A percentile compares a stretch with the other conserved stretches of the same genome.
These are phyloP conservation scores for Leuciscus idus DNA, from an alignment of 2,113 vertebrate genomes.

Conservation along the genomic window DNA sequence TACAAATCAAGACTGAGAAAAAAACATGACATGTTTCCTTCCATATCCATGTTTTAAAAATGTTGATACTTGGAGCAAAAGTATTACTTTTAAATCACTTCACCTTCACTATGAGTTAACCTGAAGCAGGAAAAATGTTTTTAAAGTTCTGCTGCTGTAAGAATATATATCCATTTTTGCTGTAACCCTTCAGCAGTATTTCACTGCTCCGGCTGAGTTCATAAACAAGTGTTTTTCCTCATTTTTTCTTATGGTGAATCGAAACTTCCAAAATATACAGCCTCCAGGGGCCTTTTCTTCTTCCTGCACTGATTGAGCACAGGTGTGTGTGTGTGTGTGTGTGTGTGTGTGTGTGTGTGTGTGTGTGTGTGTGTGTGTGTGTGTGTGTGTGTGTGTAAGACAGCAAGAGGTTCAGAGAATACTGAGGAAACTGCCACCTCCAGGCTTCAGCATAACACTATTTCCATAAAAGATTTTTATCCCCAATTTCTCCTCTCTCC, in stretches of 20 bases:
- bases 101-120: not conserved
- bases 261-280: not conserved
- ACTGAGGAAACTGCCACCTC: constrained; percentile 4
- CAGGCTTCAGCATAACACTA: not conserved
- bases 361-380: constrained; percentile 17
- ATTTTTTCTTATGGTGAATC: not conserved
- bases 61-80: not conserved
- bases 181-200: not conserved
- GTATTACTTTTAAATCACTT: constrained; percentile 1
- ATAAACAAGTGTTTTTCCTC: constrained; percentile 1
- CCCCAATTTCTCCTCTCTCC: not conserved
- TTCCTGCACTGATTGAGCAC: constrained; percentile 19
- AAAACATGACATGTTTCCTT: not conserved
- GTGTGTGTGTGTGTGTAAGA: not conserved
- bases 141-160: constrained; percentile 3
- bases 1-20: too few species aligned
- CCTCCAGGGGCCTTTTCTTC: not conserved
- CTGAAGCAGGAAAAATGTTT: not conserved
- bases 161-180: not conserved
- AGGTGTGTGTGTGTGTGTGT: constrained; percentile 12
- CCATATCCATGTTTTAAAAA: not conserved
- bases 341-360: constrained; percentile 14
- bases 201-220: not conserved
- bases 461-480: not conserved
- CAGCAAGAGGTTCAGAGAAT: not conserved